Base-by-base conservation (phyloP, 2,888 invertebrate species). In the Tetragonisca angustula region DNA sequence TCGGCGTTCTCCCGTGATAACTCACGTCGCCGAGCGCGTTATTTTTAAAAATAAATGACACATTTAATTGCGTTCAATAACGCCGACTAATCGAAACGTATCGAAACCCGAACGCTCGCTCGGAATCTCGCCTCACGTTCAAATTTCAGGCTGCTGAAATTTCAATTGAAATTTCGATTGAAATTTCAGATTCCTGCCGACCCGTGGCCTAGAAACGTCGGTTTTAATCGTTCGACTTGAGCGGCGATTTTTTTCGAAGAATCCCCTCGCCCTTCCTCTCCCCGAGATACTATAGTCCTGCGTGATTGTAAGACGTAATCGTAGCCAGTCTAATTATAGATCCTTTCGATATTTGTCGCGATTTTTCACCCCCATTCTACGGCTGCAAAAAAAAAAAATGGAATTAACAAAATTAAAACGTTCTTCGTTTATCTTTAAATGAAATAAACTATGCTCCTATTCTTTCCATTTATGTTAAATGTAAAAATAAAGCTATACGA, bases 51-150 rank as follows among this genome's bases (percentile, higher is more conserved):
- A 59, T 59, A 59, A 71, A 59, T n/a, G 24, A 83, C 67, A 50
- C 15, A 27, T 83, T 71, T 81, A 82, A 82, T 75, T 71, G 70
- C 74, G 70, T 81, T 75, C 68, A 83, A 83, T 83, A 72, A 67
- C 65, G 70, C 4, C 27, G 27, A 15, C 54, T 64, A 32, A 24
- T 43, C n/a, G 50, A 21, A 62, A n/a, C 36, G 56, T 17, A 24
- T 43, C n/a, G 50, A 21, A 62, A n/a, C 36, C 59, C 36, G 11
- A 27, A 27, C 19, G 32, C 11, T 64, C 32, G 17, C n/a, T n/a
- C 19, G 32, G 19, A 17, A 15, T 24, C 61, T 24, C 17, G 1
- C 9, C 61, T 17, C 43, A 24, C 27, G 9, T 24, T 43, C 11
- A 43, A 43, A 24, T 17, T 17, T 62, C 64, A 4, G n/a, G 2